Conservation (phyloP, 2,797 vertebrate species). For the Rhincodon typus region DNA sequence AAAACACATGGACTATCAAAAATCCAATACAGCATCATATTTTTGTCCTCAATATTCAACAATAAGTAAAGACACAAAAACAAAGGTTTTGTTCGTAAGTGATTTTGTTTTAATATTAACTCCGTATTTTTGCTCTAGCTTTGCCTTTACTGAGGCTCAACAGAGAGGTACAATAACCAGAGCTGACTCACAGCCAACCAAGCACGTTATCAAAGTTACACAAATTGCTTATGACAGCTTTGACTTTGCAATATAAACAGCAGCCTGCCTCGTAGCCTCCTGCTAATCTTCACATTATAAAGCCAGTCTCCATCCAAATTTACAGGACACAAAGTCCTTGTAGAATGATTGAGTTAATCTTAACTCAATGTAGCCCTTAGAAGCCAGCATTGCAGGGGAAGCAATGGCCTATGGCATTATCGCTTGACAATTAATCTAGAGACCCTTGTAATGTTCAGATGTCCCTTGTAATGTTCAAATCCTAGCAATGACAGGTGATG, state of each 20-base stretch:
- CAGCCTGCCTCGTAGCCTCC: slow-evolving; percentile 40
- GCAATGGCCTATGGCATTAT: too few species aligned
- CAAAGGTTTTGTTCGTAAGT: not conserved
- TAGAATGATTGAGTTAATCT: slow-evolving; percentile 39
- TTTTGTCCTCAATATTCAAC: not conserved
- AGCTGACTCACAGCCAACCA: slow-evolving; percentile 28
- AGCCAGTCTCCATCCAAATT: slow-evolving; percentile 39
- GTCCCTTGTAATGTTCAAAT: too few species aligned
- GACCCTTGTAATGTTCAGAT: too few species aligned
- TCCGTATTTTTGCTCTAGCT: not conserved
- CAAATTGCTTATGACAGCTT: slow-evolving; percentile 43
- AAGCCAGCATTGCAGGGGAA: slow-evolving; percentile 35
- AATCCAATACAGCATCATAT: not conserved
- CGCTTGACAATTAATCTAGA: too few species aligned
- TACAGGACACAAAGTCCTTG: slow-evolving; percentile 39
- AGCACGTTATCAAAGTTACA: slow-evolving; percentile 37
- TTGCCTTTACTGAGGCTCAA: not conserved
- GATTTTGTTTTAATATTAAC: not conserved
- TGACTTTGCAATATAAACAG: slow-evolving; percentile 41
- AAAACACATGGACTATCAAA: not conserved
- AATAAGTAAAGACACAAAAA: not conserved
- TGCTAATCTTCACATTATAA: slow-evolving; percentile 37
- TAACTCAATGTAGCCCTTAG: not conserved
- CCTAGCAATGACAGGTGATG: too few species aligned
- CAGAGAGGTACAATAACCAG: not conserved